Conservation (phyloP, 2,888 invertebrate genomes). For the Pollenia amentaria region DNA sequence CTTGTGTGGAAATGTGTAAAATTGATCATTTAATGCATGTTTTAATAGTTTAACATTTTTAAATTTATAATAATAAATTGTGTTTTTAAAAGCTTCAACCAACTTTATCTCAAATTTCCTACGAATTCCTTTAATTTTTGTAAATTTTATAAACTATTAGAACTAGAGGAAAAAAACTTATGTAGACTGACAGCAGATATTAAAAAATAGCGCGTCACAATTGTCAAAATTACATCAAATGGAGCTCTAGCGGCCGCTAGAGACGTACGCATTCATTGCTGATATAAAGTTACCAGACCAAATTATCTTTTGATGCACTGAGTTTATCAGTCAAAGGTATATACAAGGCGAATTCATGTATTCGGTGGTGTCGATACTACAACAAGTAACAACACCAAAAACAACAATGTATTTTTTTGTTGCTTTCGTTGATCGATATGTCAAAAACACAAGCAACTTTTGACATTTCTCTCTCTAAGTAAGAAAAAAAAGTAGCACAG, state of each 20-base stretch:
- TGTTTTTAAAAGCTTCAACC: not conserved
- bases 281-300: not conserved
- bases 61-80: not conserved
- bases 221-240: constrained; percentile 16
- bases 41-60: not conserved
- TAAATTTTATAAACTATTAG: not conserved
- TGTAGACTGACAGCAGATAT: not conserved
- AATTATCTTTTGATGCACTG: not conserved
- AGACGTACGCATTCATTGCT: not conserved
- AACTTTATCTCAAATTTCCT: not conserved
- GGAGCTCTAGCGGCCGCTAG: constrained; percentile 33
- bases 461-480: no score
- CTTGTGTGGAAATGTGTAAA: not conserved
- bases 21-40: not conserved
- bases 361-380: no score
- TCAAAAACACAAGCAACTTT: no score
- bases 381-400: no score
- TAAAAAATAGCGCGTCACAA: constrained; percentile 43
- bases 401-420: no score
- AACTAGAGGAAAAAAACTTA: not conserved
- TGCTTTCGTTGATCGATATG: no score
- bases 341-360: no score
- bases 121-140: no score
- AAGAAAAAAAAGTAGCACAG: no score
- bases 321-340: no score